Evolutionary conservation across 2,888 invertebrate species (phyloP).

Genomic region (Trisateles emortualis): DNA sequence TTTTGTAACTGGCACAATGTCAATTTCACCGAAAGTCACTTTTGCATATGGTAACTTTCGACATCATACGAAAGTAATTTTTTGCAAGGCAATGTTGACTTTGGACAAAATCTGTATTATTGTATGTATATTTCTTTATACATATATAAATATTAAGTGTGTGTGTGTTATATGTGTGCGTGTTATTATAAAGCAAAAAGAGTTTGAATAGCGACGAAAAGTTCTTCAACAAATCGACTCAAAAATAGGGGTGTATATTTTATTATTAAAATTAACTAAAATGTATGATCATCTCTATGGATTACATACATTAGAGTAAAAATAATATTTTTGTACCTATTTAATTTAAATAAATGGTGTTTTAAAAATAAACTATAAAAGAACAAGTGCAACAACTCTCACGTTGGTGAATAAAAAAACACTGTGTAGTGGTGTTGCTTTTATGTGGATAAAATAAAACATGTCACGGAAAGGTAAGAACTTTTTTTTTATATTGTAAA

Average conservation of each 20-base stretch:
- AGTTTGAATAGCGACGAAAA: not conserved
- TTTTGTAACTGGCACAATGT: too few species aligned
- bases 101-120: not conserved
- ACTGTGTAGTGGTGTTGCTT: not conserved
- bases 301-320: not conserved
- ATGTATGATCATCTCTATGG: not conserved
- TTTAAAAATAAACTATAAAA: not conserved
- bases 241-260: too few species aligned
- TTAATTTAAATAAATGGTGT: not conserved
- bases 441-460: not conserved
- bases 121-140: too few species aligned
- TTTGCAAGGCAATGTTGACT: not conserved
- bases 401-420: constrained; percentile 3
- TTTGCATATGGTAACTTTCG: too few species aligned
- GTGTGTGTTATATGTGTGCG: constrained; percentile 20
- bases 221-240: too few species aligned
- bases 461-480: not conserved
- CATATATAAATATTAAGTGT: constrained; percentile 6
- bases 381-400: constrained; percentile 7
- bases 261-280: not conserved
- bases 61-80: too few species aligned
- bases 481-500: too few species aligned
- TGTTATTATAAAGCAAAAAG: constrained; percentile 25
- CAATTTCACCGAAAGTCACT: too few species aligned
- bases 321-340: not conserved